Percentiles rank a stretch among this genome's conserved stretches.
These are phyloP conservation scores for Plectropomus leopardus DNA, from an alignment of 2,113 vertebrate genomes.

Conservation along the genomic window DNA sequence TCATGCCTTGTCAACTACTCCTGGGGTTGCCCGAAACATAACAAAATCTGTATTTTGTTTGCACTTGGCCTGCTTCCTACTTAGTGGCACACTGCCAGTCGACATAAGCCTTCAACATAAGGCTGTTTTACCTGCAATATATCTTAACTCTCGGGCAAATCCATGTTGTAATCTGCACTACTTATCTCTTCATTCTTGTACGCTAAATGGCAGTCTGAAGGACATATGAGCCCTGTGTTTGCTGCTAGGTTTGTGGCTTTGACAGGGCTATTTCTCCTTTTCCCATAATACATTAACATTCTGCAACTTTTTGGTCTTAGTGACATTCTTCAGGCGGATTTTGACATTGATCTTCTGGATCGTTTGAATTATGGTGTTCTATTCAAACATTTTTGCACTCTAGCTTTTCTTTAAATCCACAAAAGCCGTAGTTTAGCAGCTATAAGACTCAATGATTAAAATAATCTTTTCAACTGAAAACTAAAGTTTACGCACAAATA, in stretches of 20 bases:
- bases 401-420: background rate
- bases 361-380: no score
- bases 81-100: slow-evolving; percentile 23
- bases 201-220: background rate
- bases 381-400: no score
- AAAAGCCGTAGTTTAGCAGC: background rate
- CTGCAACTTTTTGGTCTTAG: background rate
- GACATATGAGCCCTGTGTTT: background rate
- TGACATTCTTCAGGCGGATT: background rate
- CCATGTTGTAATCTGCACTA: background rate
- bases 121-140: slow-evolving; percentile 14
- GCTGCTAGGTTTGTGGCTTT: background rate
- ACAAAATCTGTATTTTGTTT: slow-evolving; percentile 44
- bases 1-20: slow-evolving; percentile 58
- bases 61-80: slow-evolving; percentile 51
- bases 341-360: slow-evolving; percentile 2
- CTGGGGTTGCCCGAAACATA: slow-evolving; percentile 27
- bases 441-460: background rate
- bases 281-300: no score
- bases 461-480: background rate
- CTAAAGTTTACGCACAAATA: background rate
- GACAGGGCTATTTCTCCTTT: no score
- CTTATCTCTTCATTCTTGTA: background rate
- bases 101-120: slow-evolving; percentile 10
- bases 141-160: slow-evolving; percentile 1